phyloP scores from a whole-genome alignment of 1,140 invertebrate genomes.

The Manduca sexta region DNA sequence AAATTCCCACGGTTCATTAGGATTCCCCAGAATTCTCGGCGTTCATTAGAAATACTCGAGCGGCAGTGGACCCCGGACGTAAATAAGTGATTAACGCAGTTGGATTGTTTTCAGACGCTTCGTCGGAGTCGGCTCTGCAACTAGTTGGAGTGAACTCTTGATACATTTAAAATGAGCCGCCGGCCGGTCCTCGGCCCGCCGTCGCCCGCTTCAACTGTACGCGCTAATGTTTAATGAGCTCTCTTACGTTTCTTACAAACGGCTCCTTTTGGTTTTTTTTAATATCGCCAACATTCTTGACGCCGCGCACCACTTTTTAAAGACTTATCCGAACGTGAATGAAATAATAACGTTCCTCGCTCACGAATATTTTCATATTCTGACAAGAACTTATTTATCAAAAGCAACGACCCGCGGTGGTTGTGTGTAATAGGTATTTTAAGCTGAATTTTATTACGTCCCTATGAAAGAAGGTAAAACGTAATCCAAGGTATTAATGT shows the following conservation, averaged over 20 bases:
- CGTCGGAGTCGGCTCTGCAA: constrained; percentile 33
- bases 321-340: constrained; percentile 4
- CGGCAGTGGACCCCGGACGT: constrained; percentile 52
- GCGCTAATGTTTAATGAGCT: constrained; percentile 46
- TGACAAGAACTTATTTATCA: constrained; percentile 26
- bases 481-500: constrained; percentile 45
- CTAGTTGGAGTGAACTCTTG: constrained; percentile 46
- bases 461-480: constrained; percentile 64
- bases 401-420: constrained; percentile 22
- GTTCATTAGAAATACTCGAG: constrained; percentile 65
- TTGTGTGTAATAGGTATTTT: constrained; percentile 45
- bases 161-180: constrained; percentile 61
- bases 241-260: constrained; percentile 21
- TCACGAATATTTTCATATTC: constrained; percentile 22
- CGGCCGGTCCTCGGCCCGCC: constrained; percentile 1
- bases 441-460: constrained; percentile 72
- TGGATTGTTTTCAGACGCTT: constrained; percentile 63
- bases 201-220: constrained; percentile 17
- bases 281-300: constrained; percentile 8
- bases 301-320: not conserved
- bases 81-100: constrained; percentile 72
- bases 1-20: constrained; percentile 69
- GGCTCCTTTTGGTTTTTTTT: constrained; percentile 6
- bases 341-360: constrained; percentile 15
- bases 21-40: constrained; percentile 53